Base-by-base conservation (phyloP, 1,140 invertebrate genomes). In the Drosophila tsacasi region DNA sequence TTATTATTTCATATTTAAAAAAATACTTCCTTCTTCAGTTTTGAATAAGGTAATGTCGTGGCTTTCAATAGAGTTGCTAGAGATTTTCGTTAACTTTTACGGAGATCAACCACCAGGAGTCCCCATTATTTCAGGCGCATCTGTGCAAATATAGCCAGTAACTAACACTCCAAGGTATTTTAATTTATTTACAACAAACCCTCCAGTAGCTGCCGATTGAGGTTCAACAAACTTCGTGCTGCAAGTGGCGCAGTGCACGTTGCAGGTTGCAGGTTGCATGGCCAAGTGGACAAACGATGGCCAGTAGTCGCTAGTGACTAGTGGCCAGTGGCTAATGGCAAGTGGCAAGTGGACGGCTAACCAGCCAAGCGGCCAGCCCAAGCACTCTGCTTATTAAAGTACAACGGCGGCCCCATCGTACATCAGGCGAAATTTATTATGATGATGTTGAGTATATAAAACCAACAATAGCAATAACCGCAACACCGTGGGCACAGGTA, bases 351-450 rank as follows among this genome's bases (percentile, higher is more conserved):
- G 39, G 63, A 62, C 63, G 58, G 61, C 62, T 61, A 73, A 68
- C 77, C 79, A 89, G 61, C 84, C 67, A 83, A 71, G 81, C 81
- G 84, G 42, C 84, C 76, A 87, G 81, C 83, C 83, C 83, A 87
- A 87, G 83, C 84, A 87, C 83, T 87, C 80, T 83, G 81, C 83
- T 87, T 87, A 87, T 87, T 87, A 87, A 87, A 87, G 84, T 89
- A 89, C 83, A 87, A 75, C 83, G 69, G 62, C 79, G 54, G 54
- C 54, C 54, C 35, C 58, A 76, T 68, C 76, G 69, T 79, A 86
- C 83, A 87, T 86, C 84, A 89, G 75, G 81, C 78, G 75, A 89
- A 90, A 90, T 90, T 89, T 89, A 89, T 89, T 89, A 90, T 89
- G 78, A 89, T 89, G 84, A 84, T 89, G 81, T 89, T 87, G 84